Percentiles rank a stretch among this genome's conserved stretches.
Conservation (phyloP, 2,797 vertebrate species). For the Geotrypetes seraphini region DNA sequence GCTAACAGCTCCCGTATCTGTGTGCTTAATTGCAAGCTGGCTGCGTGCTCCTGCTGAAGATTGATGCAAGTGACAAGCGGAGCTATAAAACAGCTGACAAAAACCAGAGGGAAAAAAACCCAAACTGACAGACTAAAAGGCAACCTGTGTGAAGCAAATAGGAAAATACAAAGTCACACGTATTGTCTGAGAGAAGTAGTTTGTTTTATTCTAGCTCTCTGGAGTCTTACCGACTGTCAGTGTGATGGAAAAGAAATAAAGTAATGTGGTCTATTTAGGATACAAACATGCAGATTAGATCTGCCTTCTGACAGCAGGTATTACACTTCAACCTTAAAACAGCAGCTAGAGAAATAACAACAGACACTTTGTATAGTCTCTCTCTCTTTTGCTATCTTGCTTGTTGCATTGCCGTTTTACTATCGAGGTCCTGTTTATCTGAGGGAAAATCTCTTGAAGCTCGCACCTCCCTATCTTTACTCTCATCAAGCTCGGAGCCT, state of each 20-base stretch:
- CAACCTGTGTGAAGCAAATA: constrained; percentile 60
- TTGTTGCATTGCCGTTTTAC: too few relatives aligned
- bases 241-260: constrained; percentile 44
- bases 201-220: constrained; percentile 64
- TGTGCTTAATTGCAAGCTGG: constrained; percentile 63
- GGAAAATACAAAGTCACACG: constrained; percentile 64
- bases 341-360: too few relatives aligned
- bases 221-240: constrained; percentile 61
- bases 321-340: constrained; percentile 19
- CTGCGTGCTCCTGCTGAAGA: constrained; percentile 46
- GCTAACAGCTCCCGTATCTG: constrained; percentile 37
- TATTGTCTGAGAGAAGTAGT: constrained; percentile 61
- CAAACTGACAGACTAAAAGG: constrained; percentile 79
- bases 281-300: constrained; percentile 71
- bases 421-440: too few relatives aligned
- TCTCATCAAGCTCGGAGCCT: too few relatives aligned
- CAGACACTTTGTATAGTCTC: too few relatives aligned
- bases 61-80: constrained; percentile 58
- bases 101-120: constrained; percentile 56
- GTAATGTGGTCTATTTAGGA: constrained; percentile 67
- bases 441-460: too few relatives aligned
- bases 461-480: too few relatives aligned
- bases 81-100: constrained; percentile 59
- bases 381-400: too few relatives aligned
- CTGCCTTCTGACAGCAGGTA: constrained; percentile 45